Evolutionary conservation across 2,113 vertebrate genomes (phyloP).

Genomic region (Oceanodroma tethys): DNA sequence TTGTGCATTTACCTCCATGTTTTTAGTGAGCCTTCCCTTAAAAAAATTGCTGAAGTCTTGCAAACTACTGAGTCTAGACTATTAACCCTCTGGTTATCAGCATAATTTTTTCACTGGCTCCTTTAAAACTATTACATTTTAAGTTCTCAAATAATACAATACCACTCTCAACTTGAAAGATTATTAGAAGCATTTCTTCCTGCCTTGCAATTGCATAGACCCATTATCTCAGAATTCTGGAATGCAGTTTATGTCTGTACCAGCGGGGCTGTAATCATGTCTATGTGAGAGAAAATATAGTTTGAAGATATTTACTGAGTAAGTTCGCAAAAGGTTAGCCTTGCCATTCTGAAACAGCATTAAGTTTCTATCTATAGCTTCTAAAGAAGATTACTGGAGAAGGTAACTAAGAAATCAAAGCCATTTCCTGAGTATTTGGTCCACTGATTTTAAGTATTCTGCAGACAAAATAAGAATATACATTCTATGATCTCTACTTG

Average conservation of each 20-base stretch:
- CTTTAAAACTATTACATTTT: background rate
- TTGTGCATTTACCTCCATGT: background rate
- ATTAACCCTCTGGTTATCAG: background rate
- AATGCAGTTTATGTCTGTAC: background rate
- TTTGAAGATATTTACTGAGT: background rate
- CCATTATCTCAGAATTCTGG: background rate
- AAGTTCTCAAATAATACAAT: background rate
- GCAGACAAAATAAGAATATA: background rate
- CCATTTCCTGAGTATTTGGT: background rate
- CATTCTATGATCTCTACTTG: background rate
- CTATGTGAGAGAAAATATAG: background rate
- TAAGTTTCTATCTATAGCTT: background rate
- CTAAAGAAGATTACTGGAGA: background rate
- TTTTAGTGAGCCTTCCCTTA: background rate
- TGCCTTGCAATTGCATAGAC: background rate
- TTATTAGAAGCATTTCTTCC: background rate
- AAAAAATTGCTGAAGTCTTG: background rate
- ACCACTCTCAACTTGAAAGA: background rate
- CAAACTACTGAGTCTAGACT: background rate
- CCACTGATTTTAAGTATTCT: background rate
- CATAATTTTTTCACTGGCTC: background rate
- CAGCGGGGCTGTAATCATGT: fast-evolving
- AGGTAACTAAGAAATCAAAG: background rate
- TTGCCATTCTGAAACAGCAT: background rate
- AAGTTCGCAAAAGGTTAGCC: background rate